phyloP scores from a whole-genome alignment of 2,888 invertebrate genomes.

The Pegoplata infirma region DNA sequence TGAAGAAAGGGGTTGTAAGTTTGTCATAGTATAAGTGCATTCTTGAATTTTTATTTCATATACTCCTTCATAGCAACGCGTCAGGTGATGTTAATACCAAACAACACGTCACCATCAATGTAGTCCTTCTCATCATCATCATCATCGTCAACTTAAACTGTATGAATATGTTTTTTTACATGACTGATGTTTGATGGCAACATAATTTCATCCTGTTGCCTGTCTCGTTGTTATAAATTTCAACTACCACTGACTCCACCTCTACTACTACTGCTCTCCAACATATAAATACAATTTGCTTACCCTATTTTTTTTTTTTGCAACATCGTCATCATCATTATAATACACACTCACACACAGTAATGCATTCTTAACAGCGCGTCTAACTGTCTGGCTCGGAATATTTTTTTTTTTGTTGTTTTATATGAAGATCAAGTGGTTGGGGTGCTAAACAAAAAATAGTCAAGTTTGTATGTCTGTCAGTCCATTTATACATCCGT shows the following conservation, averaged over 20 bases:
- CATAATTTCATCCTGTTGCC: conserved; percentile 57
- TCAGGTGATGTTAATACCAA: conserved; percentile 58
- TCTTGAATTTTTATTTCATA: conserved; percentile 47
- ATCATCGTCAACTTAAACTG: not conserved
- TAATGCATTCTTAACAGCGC: conserved; percentile 40
- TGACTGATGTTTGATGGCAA: conserved; percentile 56
- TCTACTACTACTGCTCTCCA: no score
- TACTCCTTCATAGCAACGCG: conserved; percentile 50
- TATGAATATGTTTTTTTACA: conserved; percentile 5
- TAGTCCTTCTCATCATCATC: conserved; percentile 22
- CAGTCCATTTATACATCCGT: not conserved
- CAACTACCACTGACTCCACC: not conserved
- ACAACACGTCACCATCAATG: conserved; percentile 33
- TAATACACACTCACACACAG: not conserved
- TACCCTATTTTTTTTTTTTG: conserved; percentile 42
- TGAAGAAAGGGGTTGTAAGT: conserved; percentile 23
- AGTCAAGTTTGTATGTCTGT: conserved; percentile 47
- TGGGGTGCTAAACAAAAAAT: conserved; percentile 43
- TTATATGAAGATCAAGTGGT: conserved; percentile 51
- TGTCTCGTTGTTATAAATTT: no score
- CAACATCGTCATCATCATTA: not conserved
- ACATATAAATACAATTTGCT: conserved; percentile 54
- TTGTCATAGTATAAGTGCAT: conserved; percentile 53
- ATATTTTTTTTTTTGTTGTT: no score
- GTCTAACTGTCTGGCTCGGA: conserved; percentile 59